Evolutionary conservation across 92 coral and sea anemone species (phyloP).

Genomic region (Anthopleura xanthogrammica): DNA sequence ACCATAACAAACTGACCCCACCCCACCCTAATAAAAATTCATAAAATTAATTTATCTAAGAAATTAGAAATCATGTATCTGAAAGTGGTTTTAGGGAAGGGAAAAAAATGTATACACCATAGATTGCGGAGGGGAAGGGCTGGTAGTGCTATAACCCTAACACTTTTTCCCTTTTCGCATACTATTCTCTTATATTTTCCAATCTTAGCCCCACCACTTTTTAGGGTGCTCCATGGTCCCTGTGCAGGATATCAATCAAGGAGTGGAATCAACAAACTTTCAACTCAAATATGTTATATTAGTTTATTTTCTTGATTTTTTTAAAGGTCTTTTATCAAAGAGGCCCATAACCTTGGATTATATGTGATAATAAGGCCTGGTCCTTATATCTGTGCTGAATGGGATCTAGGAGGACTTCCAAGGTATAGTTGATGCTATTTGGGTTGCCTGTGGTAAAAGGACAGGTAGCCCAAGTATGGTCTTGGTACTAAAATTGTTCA

Average conservation of each 20-base stretch:
- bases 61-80: too few relatives aligned
- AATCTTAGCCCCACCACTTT: too few relatives aligned
- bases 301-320: not conserved
- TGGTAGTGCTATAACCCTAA: too few relatives aligned
- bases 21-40: not conserved
- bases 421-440: constrained; percentile 48
- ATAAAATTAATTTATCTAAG: too few relatives aligned
- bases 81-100: not conserved
- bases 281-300: not conserved
- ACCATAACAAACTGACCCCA: not conserved
- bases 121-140: too few relatives aligned
- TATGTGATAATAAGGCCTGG: constrained; percentile 94
- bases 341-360: constrained; percentile 75
- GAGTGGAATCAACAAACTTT: too few relatives aligned
- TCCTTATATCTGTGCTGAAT: constrained; percentile 94
- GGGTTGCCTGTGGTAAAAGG: constrained; percentile 10
- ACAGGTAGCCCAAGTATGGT: constrained; percentile 7
- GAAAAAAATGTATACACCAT: too few relatives aligned
- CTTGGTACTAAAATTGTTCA: not conserved
- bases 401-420: constrained; percentile 97
- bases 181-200: too few relatives aligned
- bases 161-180: too few relatives aligned
- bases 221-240: too few relatives aligned
- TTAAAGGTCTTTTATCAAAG: constrained; percentile 65
- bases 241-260: too few relatives aligned